Conservation (phyloP, 35 echinoderm and acorn worm genomes). For the Chiridota heheva region DNA sequence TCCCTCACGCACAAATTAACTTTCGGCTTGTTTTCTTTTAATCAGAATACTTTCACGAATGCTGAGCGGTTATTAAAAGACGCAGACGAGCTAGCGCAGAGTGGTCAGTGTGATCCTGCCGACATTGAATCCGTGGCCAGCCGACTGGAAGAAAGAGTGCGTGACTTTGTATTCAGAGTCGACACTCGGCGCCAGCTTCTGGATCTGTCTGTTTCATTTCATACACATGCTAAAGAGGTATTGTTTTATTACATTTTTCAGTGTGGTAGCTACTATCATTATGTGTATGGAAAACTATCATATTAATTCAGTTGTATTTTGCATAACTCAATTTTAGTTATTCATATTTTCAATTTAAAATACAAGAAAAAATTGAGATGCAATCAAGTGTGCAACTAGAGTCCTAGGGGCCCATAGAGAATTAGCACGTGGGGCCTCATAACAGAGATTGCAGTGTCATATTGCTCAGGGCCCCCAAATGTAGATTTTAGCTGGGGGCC, state of each 20-base stretch:
- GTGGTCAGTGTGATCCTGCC: constrained; percentile 87
- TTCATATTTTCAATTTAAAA: not conserved
- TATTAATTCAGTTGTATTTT: not conserved
- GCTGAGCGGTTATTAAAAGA: constrained; percentile 79
- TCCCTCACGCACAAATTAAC: too few species aligned
- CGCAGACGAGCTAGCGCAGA: constrained; percentile 79
- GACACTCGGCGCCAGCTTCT: constrained; percentile 76
- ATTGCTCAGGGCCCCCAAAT: too few species aligned
- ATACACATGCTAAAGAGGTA: constrained; percentile 98
- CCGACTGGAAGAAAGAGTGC: constrained; percentile 69
- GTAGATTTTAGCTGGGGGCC: too few species aligned
- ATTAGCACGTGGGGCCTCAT: too few species aligned
- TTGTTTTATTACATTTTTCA: not conserved
- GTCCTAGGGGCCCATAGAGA: too few species aligned
- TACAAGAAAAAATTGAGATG: not conserved
- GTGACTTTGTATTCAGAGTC: constrained; percentile 72
- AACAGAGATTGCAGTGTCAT: too few species aligned
- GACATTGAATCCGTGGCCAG: constrained; percentile 84
- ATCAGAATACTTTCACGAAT: constrained; percentile 96
- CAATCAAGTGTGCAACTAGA: not conserved
- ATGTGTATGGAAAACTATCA: not conserved
- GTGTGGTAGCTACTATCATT: not conserved
- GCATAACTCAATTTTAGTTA: not conserved
- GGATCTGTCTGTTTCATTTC: constrained; percentile 93
- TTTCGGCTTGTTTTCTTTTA: too few species aligned